A percentile compares a stretch with the other conserved stretches of the same genome.
phyloP scores from a whole-genome alignment of 2,797 vertebrate species.

The Oophaga sylvatica region DNA sequence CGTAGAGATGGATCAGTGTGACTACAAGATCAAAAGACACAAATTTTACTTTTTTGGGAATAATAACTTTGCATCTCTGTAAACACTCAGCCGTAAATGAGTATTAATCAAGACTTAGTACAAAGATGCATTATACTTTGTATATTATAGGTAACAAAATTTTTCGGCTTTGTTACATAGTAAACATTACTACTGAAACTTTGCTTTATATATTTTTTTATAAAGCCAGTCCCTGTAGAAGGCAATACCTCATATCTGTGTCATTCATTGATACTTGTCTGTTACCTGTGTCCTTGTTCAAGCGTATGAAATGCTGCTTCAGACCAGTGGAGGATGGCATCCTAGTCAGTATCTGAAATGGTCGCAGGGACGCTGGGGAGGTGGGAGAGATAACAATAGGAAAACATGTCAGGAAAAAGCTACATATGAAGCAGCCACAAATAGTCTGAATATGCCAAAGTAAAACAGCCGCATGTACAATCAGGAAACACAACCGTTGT shows the following conservation, averaged over 20 bases:
- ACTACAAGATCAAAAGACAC: too few relatives aligned
- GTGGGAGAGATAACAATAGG: not conserved
- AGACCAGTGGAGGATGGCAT: not conserved
- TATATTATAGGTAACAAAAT: too few relatives aligned
- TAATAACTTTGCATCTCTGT: too few relatives aligned
- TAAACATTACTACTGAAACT: too few relatives aligned
- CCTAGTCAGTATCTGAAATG: not conserved
- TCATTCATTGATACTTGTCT: not conserved
- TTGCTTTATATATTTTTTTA: not conserved
- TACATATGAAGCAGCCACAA: not conserved
- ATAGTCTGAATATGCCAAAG: not conserved
- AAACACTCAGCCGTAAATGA: too few relatives aligned
- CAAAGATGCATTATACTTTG: too few relatives aligned
- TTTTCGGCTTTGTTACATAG: too few relatives aligned
- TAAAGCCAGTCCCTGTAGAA: not conserved
- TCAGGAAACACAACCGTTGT: slow-evolving; percentile 5
- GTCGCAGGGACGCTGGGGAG: not conserved
- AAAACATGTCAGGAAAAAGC: slow-evolving; percentile 2
- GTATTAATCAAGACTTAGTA: too few relatives aligned
- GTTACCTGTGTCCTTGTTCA: not conserved
- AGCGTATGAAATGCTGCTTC: not conserved
- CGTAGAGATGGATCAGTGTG: too few relatives aligned
- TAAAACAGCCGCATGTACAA: not conserved
- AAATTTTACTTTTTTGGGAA: too few relatives aligned
- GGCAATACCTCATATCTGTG: not conserved